Evolutionary conservation across 2,113 vertebrate genomes (phyloP), one percentile per base, ranked within the genome.

Genomic region (Antechinus stuartii): DNA sequence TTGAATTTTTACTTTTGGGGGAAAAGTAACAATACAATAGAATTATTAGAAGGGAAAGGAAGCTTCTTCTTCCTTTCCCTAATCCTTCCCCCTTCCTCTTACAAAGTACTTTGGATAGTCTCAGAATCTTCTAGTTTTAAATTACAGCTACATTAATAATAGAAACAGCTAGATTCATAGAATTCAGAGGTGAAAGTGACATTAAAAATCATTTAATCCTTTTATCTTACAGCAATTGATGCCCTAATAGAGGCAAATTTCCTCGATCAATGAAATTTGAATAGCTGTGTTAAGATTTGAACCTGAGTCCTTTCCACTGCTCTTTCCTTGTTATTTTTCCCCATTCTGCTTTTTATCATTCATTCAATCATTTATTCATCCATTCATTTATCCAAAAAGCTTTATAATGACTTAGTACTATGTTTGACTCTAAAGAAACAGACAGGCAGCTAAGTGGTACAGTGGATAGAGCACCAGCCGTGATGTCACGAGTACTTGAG

Each of bases 111-210:
- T 68, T 68, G 12, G 57, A 35, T 35, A 68, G 14, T 55, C 24
- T 68, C 94, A 93, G 12, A 91, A 93, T 96, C 27, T 55, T 97
- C 9, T 61, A 89, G 8, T 53, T 61, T 91, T 56, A 42, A 91
- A 27, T 91, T 23, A 68, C 93, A 95, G 42, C 35, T 91, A 2
- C 7, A 35, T 7, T 47, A 94, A 52, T 90, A 94, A 92, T 42
- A 49, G 89, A 93, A 93, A 92, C 7, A 91, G 23, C 50, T 94
- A 30, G 26, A 94, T 91, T 96, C 89, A 55, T 25, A 68, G 61
- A n/a, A 68, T 68, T n/a, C 35, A 76, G 30, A 76, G 14, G 14
- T 76, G 4, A 76, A 35, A 76, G 5, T 14, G 61, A 76, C 35
- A 35, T 35, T n/a, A 76, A 35, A n/a, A 35, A n/a, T 68, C 2